Evolutionary conservation across 2,888 invertebrate genomes (phyloP).

Genomic region (Melieria picta): DNA sequence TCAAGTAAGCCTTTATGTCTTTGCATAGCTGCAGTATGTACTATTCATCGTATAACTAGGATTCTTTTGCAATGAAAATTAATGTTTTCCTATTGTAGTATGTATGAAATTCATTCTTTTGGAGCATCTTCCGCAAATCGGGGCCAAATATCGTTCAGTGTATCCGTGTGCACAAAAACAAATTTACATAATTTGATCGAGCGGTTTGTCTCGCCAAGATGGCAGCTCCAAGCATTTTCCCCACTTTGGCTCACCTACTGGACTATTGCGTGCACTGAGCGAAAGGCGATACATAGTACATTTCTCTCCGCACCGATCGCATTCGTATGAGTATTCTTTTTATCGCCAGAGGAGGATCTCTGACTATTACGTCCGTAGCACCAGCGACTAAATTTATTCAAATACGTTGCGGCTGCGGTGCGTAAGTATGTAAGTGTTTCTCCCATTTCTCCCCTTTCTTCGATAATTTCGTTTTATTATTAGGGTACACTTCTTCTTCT

Average conservation of each 20-base stretch:
- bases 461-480: slow-evolving; percentile 35
- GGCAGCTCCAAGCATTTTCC: slow-evolving; percentile 45
- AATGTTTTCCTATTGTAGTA: neutral
- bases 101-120: neutral
- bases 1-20: no score
- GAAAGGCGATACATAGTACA: slow-evolving; percentile 57
- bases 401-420: slow-evolving; percentile 45
- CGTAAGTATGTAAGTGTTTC: slow-evolving; percentile 9
- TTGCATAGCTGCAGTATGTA: no score
- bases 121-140: neutral
- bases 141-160: neutral
- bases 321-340: slow-evolving; percentile 19
- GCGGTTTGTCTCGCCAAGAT: slow-evolving; percentile 47
- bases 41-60: no score
- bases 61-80: no score
- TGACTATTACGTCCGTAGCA: slow-evolving; percentile 40
- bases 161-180: neutral
- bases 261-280: slow-evolving; percentile 38
- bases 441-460: slow-evolving; percentile 17
- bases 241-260: no score
- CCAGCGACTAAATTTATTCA: slow-evolving; percentile 54
- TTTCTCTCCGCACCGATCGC: slow-evolving; percentile 37
- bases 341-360: slow-evolving; percentile 32
- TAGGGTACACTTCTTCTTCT: slow-evolving; percentile 44
- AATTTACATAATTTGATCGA: slow-evolving; percentile 61